phyloP scores from a whole-genome alignment of 2,888 invertebrate species.

The Ellobium chinense region DNA sequence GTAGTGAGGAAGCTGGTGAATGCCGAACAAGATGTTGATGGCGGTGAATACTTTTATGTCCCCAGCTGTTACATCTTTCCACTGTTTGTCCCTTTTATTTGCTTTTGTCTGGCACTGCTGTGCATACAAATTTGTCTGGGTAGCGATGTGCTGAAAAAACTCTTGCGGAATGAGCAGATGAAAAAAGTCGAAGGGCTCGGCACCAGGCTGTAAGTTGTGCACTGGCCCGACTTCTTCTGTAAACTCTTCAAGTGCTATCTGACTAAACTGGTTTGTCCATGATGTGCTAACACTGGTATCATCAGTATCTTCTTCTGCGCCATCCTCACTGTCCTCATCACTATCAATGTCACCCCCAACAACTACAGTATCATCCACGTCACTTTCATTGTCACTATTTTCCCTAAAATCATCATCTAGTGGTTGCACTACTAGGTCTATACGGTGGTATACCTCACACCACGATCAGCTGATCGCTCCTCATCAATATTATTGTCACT shows the following conservation, averaged over 20 bases:
- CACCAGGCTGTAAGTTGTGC: not conserved
- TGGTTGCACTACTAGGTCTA: too few relatives aligned
- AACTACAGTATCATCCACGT: not conserved
- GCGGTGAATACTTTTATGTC: not conserved
- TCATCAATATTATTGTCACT: not conserved
- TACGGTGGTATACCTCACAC: too few relatives aligned
- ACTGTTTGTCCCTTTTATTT: not conserved
- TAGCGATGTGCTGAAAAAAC: not conserved
- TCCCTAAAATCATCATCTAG: too few relatives aligned
- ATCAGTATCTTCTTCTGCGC: not conserved
- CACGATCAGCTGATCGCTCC: not conserved
- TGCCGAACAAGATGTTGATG: not conserved
- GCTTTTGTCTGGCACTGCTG: not conserved
- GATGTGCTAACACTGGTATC: not conserved
- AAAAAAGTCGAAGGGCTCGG: not conserved
- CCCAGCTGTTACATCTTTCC: not conserved
- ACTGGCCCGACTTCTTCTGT: not conserved
- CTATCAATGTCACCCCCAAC: not conserved
- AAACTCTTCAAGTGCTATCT: not conserved
- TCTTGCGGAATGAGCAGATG: not conserved
- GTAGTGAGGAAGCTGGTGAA: not conserved
- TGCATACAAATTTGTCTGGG: not conserved
- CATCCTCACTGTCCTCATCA: not conserved
- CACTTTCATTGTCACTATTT: not conserved
- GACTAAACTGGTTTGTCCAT: not conserved